Conservation (phyloP, 2,797 vertebrate species). For the Tauraco hartlaubi region DNA sequence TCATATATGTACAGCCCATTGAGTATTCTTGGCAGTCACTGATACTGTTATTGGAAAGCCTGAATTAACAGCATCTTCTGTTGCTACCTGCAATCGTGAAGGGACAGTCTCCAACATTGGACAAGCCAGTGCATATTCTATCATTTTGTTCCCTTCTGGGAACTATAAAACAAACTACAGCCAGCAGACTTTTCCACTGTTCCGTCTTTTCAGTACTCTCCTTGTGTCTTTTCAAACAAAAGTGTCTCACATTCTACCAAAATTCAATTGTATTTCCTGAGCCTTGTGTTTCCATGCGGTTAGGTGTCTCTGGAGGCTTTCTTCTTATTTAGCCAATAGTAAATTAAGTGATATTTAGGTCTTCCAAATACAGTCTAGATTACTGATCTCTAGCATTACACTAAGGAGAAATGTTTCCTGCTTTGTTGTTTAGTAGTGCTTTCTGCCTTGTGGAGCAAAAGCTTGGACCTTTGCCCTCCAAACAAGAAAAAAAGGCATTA, state of each 20-base stretch:
- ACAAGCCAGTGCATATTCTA: not conserved
- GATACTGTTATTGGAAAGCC: not conserved
- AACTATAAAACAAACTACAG: not conserved
- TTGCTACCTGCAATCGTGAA: not conserved
- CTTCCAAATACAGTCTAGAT: not conserved
- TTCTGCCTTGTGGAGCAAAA: not conserved
- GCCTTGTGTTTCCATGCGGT: not conserved
- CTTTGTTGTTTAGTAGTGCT: not conserved
- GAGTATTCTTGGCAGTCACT: not conserved
- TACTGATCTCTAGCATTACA: not conserved
- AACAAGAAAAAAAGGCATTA: not conserved
- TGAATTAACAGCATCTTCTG: not conserved
- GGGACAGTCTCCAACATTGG: not conserved
- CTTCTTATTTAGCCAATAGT: not conserved
- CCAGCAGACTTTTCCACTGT: not conserved
- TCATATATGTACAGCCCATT: rapidly evolving
- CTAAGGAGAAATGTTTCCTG: not conserved
- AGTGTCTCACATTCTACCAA: not conserved
- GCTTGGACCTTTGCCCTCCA: not conserved
- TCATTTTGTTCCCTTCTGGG: not conserved
- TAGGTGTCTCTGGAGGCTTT: not conserved
- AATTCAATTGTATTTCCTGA: not conserved
- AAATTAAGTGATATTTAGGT: not conserved
- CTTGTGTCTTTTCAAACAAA: not conserved
- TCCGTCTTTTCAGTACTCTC: not conserved